Base-by-base conservation (phyloP, 1,140 invertebrate species). In the Contarinia nasturtii region DNA sequence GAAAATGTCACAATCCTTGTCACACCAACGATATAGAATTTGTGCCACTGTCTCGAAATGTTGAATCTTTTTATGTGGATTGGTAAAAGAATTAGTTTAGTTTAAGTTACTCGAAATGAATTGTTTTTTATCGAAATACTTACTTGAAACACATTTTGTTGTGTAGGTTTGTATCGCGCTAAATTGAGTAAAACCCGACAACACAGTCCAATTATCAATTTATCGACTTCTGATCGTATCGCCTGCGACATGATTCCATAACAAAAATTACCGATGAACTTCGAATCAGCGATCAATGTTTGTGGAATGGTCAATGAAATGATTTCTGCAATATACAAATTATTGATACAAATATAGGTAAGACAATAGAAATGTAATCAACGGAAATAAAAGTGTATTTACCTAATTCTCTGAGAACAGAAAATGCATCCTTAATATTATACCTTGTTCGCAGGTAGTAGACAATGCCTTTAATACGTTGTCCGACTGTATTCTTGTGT, bases 21-120 rank as follows among this genome's bases (percentile, higher is more conserved):
- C 75, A 54, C 74, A 75, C 63, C 72, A 77, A 34, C 74, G 67
- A 53, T 69, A 55, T 66, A 78, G 66, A 55, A 74, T 64, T 46
- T 63, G 61, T 17, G 61, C 61, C 20, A 64, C 55, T 12, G 61
- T 64, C 2, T 60, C 57, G 7, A 64, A 45, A 1, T 61, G 61
- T 18, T 52, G 48, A 45, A 60, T 57, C 40, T 63, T 57, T 63
- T 63, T 7, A n/a, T n/a, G n/a, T n/a, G n/a, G n/a, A n/a, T n/a
- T n/a, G n/a, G 55, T 58, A 37, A 59, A 43, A 43, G 20, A 17
- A 17, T 38, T 38, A 45, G 8, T 33, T 45, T 27, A 15, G n/a
- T 45, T 33, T 27, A 33, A 14, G 41, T 7, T 18, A n/a, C 17
- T 41, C 7, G 7, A 41, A 7, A 41, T 12, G 19, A 43, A 5